Percentiles rank a stretch among this genome's conserved stretches.
These are phyloP conservation scores for Willisornis vidua DNA, from an alignment of 2,113 vertebrate genomes.

Conservation along the genomic window DNA sequence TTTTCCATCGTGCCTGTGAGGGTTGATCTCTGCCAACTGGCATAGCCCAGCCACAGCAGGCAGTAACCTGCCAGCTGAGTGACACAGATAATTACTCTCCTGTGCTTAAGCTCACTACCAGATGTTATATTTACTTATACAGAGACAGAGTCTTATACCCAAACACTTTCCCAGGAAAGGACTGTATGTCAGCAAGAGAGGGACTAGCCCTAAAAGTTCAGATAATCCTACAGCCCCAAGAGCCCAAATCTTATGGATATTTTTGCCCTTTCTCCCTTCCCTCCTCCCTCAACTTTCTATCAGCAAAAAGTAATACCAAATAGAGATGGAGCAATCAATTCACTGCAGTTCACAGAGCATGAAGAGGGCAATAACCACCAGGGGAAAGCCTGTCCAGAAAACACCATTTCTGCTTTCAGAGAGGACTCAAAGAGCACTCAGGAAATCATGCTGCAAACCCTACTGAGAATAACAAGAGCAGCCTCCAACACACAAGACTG, in stretches of 20 bases:
- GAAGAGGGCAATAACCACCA: neutral
- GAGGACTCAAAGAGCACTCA: neutral
- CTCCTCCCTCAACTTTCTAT: neutral
- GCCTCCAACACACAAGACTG: neutral
- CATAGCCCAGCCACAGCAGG: neutral
- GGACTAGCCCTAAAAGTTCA: neutral
- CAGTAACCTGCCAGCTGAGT: neutral
- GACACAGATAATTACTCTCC: neutral
- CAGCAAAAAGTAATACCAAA: neutral
- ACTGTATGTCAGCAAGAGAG: neutral
- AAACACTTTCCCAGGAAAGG: neutral
- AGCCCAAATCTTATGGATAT: neutral
- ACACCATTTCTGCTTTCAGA: slow-evolving; percentile 24
- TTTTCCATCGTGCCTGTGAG: neutral
- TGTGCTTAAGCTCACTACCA: neutral
- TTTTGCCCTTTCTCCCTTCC: neutral
- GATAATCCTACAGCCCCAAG: neutral
- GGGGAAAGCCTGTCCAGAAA: neutral
- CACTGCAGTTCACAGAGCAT: neutral
- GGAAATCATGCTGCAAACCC: neutral
- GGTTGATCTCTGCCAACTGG: neutral
- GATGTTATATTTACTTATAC: neutral
- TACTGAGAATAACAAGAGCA: neutral
- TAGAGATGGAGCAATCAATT: neutral
- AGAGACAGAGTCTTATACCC: neutral